These are phyloP conservation scores for Sarcophilus harrisii DNA, from an alignment of 2,797 vertebrate species.

Conservation along the genomic window DNA sequence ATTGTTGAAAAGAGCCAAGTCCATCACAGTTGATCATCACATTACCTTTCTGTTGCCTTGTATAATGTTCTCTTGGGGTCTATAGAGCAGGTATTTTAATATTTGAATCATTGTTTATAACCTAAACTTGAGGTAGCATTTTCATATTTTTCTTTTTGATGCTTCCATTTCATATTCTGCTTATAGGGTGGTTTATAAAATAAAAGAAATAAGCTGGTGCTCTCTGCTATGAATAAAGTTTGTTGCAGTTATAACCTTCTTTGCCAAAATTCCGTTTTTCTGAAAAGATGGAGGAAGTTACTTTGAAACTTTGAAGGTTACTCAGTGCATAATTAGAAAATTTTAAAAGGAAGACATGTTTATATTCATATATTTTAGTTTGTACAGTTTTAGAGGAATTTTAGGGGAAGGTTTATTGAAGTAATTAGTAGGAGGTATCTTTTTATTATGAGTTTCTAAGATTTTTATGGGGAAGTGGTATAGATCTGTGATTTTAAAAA, in stretches of 20 bases:
- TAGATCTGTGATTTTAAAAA: neutral
- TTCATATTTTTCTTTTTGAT: accelerated
- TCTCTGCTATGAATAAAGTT: neutral
- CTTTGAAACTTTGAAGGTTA: neutral
- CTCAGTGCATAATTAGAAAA: neutral
- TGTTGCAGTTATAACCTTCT: neutral
- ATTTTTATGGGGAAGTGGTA: neutral
- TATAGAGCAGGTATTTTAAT: neutral
- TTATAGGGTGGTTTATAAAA: neutral
- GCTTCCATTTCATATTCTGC: neutral
- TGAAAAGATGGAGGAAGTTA: neutral
- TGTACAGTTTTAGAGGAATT: neutral
- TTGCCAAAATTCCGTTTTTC: accelerated
- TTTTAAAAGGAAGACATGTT: neutral
- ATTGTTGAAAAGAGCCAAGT: too few relatives aligned
- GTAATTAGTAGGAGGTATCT: neutral
- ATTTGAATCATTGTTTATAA: neutral
- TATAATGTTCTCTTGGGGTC: too few relatives aligned
- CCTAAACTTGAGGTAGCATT: accelerated
- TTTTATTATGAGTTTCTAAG: neutral
- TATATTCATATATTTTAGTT: neutral
- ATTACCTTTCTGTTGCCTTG: too few relatives aligned
- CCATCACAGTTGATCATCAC: too few relatives aligned
- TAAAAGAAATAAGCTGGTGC: neutral
- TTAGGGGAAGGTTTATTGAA: neutral